phyloP scores from a whole-genome alignment of 1,140 invertebrate genomes.

The Araneus ventricosus region DNA sequence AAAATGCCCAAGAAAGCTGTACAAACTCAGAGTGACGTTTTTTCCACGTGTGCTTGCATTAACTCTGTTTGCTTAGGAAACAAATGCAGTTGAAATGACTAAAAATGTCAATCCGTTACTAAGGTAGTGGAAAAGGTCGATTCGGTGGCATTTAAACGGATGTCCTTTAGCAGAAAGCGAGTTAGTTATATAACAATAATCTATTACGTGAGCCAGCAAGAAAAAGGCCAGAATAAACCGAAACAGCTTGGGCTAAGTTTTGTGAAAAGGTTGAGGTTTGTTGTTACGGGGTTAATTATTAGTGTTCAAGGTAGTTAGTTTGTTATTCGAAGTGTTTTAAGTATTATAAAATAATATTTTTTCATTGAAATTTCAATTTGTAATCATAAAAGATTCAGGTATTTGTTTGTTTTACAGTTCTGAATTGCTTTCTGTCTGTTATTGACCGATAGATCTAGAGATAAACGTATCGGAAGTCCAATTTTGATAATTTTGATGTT shows the following conservation, averaged over 20 bases:
- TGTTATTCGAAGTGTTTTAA: too few species aligned
- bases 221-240: not conserved
- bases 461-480: too few species aligned
- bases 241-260: not conserved
- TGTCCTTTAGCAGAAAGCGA: not conserved
- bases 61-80: constrained; percentile 1
- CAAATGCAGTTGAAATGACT: constrained; percentile 19
- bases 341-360: too few species aligned
- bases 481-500: too few species aligned
- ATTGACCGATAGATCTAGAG: too few species aligned
- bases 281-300: too few species aligned
- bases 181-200: not conserved
- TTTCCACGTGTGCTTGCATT: not conserved
- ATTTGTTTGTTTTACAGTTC: too few species aligned
- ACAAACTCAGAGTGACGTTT: not conserved
- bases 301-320: too few species aligned
- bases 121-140: not conserved
- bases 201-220: not conserved
- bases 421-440: too few species aligned
- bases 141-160: constrained; percentile 14
- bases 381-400: too few species aligned
- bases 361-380: too few species aligned
- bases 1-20: constrained; percentile 26
- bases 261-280: not conserved
- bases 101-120: not conserved